phyloP scores from a whole-genome alignment of 2,113 vertebrate genomes.

The Vombatus ursinus region DNA sequence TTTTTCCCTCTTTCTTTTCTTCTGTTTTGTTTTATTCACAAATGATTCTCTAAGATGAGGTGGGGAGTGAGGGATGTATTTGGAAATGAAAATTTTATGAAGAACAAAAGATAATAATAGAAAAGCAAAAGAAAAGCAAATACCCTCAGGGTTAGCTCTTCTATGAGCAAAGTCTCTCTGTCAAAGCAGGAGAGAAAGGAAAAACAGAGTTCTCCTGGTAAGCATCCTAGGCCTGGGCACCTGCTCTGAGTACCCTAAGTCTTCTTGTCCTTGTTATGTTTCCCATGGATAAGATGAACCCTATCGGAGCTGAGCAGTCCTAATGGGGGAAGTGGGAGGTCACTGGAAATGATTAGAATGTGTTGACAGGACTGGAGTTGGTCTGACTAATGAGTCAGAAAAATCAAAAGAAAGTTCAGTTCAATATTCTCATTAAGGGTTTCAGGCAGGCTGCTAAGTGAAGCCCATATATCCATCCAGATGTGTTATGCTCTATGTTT shows the following conservation, averaged over 20 bases:
- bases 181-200: neutral
- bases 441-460: neutral
- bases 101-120: neutral
- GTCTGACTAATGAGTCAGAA: neutral
- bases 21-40: neutral
- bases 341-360: slow-evolving; percentile 1
- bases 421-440: neutral
- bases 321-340: neutral
- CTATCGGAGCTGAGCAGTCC: neutral
- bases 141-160: neutral
- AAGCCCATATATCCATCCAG: neutral
- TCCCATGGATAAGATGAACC: neutral
- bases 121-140: neutral
- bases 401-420: neutral
- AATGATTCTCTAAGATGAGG: neutral
- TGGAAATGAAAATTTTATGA: neutral
- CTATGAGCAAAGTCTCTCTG: slow-evolving; percentile 26
- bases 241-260: neutral
- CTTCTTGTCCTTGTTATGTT: neutral
- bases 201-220: slow-evolving; percentile 16
- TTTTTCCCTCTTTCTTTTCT: neutral
- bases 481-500: neutral
- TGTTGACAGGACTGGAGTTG: neutral
- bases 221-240: neutral
- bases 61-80: neutral